Evolutionary conservation across 2,113 vertebrate species (phyloP).

Genomic region (Myotis brandtii): DNA sequence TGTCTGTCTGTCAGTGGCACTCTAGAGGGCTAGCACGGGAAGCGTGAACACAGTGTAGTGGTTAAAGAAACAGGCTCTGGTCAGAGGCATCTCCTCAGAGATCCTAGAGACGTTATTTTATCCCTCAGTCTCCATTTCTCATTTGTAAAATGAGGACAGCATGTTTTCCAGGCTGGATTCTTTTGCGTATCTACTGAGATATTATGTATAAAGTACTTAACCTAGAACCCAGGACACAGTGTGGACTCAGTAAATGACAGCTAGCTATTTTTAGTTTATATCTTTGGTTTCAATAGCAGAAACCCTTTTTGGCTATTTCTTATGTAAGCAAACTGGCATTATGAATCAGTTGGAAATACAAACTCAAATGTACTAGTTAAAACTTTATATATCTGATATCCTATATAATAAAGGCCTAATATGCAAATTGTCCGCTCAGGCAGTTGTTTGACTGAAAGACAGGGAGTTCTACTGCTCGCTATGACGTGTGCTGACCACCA

Average conservation of each 20-base stretch:
- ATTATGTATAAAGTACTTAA: neutral
- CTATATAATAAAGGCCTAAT: no score
- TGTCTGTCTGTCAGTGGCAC: neutral
- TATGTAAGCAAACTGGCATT: neutral
- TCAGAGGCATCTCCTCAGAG: neutral
- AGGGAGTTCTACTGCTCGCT: no score
- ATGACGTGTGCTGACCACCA: no score
- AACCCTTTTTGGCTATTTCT: neutral
- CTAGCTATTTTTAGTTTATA: neutral
- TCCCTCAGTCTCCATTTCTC: neutral
- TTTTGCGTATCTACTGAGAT: neutral
- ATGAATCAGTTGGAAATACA: conserved; percentile 12
- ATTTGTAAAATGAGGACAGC: neutral
- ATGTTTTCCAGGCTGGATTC: neutral
- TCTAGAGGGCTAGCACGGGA: neutral
- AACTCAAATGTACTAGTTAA: conserved; percentile 28
- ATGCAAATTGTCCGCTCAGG: no score
- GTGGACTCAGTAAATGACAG: neutral
- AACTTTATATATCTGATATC: neutral
- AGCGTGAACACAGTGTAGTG: neutral
- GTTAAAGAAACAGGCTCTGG: neutral
- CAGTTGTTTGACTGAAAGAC: no score
- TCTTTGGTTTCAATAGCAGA: conserved; percentile 17
- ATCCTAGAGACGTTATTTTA: neutral
- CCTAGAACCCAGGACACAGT: neutral